Evolutionary conservation across 2,113 vertebrate genomes (phyloP).

Genomic region (Pontoporia blainvillei): DNA sequence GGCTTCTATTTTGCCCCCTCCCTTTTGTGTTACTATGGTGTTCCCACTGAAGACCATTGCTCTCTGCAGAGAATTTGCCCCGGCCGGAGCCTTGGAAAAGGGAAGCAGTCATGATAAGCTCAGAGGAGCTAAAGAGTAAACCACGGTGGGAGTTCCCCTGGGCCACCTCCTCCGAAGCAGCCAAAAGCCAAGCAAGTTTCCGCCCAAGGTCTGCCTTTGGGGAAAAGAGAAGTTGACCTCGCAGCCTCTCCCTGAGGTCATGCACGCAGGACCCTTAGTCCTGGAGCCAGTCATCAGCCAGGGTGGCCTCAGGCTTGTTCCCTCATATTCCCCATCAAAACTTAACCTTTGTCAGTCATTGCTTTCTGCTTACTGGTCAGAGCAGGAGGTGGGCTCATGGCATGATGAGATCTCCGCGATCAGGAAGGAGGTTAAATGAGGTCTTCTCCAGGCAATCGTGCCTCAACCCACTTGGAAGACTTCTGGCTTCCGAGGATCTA

Average conservation of each 20-base stretch:
- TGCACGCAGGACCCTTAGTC: rapidly evolving
- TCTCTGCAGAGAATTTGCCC: neutral
- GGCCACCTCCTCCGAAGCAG: neutral
- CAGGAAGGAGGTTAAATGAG: neutral
- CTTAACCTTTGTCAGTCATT: neutral
- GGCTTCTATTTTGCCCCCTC: neutral
- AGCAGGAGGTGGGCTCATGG: no score
- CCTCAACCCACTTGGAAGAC: neutral
- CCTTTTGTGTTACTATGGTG: neutral
- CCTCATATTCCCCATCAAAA: neutral
- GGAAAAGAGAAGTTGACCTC: slow-evolving; percentile 6
- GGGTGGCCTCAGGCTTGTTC: neutral
- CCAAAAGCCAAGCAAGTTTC: neutral
- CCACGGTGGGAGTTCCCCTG: neutral
- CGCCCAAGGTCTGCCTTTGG: neutral
- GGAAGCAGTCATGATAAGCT: neutral
- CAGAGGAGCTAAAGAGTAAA: neutral
- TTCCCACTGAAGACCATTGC: neutral
- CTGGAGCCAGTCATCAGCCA: neutral
- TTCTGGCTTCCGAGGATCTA: neutral
- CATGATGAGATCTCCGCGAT: neutral
- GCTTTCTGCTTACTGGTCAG: neutral
- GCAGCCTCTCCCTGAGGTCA: neutral
- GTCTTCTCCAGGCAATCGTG: neutral
- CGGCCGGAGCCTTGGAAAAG: neutral